A percentile compares a stretch with the other conserved stretches of the same genome.
Evolutionary conservation across 2,888 invertebrate genomes (phyloP).

Genomic region (Shargacucullia verbasci): DNA sequence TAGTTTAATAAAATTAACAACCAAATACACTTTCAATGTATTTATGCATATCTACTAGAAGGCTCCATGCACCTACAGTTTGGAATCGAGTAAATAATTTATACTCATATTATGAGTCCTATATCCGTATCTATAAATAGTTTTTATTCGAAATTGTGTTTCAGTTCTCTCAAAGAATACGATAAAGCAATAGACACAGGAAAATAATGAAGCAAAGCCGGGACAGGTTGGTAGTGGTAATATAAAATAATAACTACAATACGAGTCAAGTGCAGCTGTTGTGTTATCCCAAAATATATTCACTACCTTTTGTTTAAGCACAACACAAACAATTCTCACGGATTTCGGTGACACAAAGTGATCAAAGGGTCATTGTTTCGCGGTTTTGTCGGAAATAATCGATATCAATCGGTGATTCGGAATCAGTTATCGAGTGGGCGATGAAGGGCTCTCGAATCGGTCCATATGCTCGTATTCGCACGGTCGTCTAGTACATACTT

Average conservation of each 20-base stretch:
- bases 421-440: conserved; percentile 76
- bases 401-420: conserved; percentile 75
- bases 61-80: no score
- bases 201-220: no score
- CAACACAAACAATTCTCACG: conserved; percentile 27
- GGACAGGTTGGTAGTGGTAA: background rate
- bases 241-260: conserved; percentile 5
- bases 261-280: conserved; percentile 12
- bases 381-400: conserved; percentile 68
- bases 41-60: no score
- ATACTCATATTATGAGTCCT: no score
- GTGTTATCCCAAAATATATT: conserved; percentile 10
- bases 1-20: no score
- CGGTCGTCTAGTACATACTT: conserved; percentile 70
- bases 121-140: no score
- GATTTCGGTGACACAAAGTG: conserved; percentile 56
- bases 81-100: no score
- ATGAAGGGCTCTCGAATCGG: conserved; percentile 68
- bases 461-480: conserved; percentile 69
- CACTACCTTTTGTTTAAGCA: conserved; percentile 17
- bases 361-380: conserved; percentile 69
- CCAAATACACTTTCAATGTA: no score
- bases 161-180: no score
- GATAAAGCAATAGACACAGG: no score
- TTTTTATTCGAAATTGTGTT: no score